Conservation (phyloP, 2,113 vertebrate species). For the Tamias sibiricus region DNA sequence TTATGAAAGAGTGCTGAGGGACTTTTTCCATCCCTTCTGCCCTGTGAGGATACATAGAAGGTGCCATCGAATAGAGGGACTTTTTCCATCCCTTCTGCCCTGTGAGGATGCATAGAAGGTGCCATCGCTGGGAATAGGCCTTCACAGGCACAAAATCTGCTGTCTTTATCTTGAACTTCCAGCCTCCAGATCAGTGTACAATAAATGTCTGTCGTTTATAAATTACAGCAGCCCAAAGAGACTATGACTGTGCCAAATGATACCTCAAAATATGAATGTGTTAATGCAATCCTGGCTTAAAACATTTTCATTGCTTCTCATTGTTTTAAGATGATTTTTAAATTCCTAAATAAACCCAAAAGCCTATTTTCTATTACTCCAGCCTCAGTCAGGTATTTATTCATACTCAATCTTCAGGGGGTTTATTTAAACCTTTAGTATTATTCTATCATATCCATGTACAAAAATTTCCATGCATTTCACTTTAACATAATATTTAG, state of each 20-base stretch:
- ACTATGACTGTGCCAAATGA: not conserved
- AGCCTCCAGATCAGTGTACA: not conserved
- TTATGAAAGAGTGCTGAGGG: no score
- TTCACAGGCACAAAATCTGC: not conserved
- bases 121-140: accelerated
- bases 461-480: not conserved
- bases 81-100: no score
- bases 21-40: not conserved
- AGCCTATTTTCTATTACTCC: not conserved
- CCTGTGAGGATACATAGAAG: not conserved
- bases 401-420: not conserved
- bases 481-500: not conserved
- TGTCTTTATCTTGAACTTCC: not conserved
- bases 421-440: not conserved
- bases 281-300: not conserved
- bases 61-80: no score
- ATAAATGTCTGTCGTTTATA: not conserved
- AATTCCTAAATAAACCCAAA: not conserved
- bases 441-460: not conserved
- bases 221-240: not conserved
- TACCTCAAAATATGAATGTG: not conserved
- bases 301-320: not conserved
- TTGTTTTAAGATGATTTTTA: not conserved
- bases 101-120: not conserved
- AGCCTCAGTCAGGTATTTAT: not conserved